phyloP scores from a whole-genome alignment of 2,113 vertebrate genomes.

The Sceloporus undulatus region DNA sequence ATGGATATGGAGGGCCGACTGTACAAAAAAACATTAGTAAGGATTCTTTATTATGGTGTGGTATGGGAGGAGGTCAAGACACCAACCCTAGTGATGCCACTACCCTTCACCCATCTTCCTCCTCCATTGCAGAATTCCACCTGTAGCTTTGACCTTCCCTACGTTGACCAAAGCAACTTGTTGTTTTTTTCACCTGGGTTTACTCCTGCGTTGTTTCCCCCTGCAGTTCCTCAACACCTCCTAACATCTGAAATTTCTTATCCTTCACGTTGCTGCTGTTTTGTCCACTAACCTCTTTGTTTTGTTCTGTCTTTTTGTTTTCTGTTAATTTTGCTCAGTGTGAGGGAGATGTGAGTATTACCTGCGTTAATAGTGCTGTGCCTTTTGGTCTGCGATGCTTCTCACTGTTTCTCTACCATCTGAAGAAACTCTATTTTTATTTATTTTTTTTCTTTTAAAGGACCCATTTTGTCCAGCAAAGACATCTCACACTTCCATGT shows the following conservation, averaged over 20 bases:
- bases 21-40: too few species aligned
- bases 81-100: too few species aligned
- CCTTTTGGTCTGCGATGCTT: constrained; percentile 55
- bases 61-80: too few species aligned
- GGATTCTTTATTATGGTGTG: too few species aligned
- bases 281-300: constrained; percentile 77
- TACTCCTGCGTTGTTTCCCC: background rate
- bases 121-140: too few species aligned
- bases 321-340: constrained; percentile 87
- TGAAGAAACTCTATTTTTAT: background rate
- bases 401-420: constrained; percentile 60
- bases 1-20: too few species aligned
- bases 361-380: constrained; percentile 78
- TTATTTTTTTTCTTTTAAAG: background rate
- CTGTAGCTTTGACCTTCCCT: too few species aligned
- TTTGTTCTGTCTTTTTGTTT: constrained; percentile 71
- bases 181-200: too few species aligned
- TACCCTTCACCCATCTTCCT: too few species aligned
- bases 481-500: too few species aligned
- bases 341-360: constrained; percentile 95
- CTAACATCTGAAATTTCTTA: background rate
- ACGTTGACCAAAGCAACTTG: too few species aligned
- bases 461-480: background rate
- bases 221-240: background rate
- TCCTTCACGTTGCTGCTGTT: constrained; percentile 59